Conservation (phyloP, 2,888 invertebrate species). For the Oligia strigilis region DNA sequence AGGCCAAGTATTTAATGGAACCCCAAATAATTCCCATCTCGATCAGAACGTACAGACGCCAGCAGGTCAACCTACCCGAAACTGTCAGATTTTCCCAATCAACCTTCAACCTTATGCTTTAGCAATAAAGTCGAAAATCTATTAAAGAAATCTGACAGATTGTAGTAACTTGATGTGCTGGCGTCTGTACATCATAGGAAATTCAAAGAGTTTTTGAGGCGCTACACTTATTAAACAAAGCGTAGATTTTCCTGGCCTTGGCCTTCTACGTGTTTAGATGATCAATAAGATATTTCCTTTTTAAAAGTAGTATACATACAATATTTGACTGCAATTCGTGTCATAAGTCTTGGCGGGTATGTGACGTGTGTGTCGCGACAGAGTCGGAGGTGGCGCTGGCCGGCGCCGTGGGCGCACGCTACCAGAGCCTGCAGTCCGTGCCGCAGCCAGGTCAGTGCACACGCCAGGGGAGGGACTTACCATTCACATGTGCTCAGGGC, state of each 20-base stretch:
- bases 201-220: neutral
- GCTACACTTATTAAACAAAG: neutral
- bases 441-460: constrained; percentile 91
- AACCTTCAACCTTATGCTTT: no score
- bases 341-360: constrained; percentile 15
- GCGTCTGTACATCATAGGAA: neutral
- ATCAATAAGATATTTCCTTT: neutral
- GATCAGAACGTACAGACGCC: neutral
- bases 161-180: no score
- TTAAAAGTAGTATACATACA: neutral
- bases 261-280: neutral
- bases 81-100: no score
- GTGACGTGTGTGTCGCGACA: constrained; percentile 54
- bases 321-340: constrained; percentile 29
- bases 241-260: neutral
- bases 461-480: constrained; percentile 14
- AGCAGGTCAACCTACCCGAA: no score
- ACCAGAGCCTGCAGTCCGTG: constrained; percentile 92
- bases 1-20: neutral
- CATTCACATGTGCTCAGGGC: neutral
- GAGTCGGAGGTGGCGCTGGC: constrained; percentile 75
- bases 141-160: no score
- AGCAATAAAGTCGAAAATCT: no score
- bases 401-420: constrained; percentile 89
- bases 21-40: neutral